Evolutionary conservation across 2,797 vertebrate genomes (phyloP), one percentile per base, ranked within the genome.

Genomic region (Cynodonichthys magdalenae): DNA sequence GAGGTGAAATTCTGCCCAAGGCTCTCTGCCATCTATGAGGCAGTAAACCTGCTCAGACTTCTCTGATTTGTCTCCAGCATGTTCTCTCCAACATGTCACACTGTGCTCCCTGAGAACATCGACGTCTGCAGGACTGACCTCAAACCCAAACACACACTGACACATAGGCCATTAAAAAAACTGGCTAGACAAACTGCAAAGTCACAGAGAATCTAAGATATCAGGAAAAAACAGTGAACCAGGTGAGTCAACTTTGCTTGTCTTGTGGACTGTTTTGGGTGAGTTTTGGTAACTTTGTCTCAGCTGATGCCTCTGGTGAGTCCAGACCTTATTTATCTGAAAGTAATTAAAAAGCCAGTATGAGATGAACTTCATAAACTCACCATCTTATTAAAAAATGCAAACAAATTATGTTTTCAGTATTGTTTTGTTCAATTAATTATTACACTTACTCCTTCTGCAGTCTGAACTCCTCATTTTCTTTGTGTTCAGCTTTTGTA

Each of bases 1-100:
- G 63, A 67, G 70, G 57, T 59, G 79, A 55, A 59, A 58, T 64
- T 75, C 56, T 44, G 77, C 79, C 61, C 59, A 11, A 74, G 81
- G 80, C 80, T 0, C 50, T 54, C 42, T 49, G 58, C 60, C 75
- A 58, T 77, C 71, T 31, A 15, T 45, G 51, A 81, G 54, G 71
- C 56, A 54, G 53, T 47, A 47, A 52, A 70, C 73, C 53, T 34
- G 12, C 12, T 3, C 64, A 66, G 47, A 60, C 36, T 56, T 31
- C 59, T 71, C 59, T 66, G 54, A 73, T 64, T 75, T 6, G n/a
- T 57, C 66, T 65, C 59, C 71, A 67, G 18, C 69, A 41, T 62
- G 69, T 82, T 39, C 36, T 39, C 36, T 39, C 12, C 71, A 67
- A 18, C 69, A 36, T 62, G 69, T 82, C 79, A 69, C 66, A 50